These are phyloP conservation scores for Rhogogaster chlorosoma DNA, from an alignment of 2,888 invertebrate species.

Conservation along the genomic window DNA sequence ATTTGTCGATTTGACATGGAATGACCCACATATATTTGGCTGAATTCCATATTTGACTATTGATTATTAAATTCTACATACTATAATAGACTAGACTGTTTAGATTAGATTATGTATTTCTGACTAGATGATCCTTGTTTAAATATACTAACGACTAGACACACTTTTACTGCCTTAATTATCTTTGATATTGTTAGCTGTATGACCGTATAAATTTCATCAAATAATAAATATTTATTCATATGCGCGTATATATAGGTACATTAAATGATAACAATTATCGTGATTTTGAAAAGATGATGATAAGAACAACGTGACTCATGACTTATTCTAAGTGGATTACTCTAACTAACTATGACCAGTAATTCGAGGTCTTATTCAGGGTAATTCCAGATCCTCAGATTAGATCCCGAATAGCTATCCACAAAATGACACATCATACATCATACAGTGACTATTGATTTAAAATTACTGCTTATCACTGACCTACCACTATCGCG, in stretches of 20 bases:
- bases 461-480: conserved; percentile 14
- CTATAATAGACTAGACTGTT: background rate
- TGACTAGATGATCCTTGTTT: background rate
- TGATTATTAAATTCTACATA: background rate
- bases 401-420: background rate
- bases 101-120: background rate
- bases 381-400: background rate
- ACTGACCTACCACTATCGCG: conserved; percentile 49
- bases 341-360: background rate
- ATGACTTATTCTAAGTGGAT: background rate
- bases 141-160: conserved; percentile 22
- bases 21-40: background rate
- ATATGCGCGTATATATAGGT: background rate
- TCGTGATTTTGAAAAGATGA: conserved; percentile 4
- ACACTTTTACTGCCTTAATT: conserved; percentile 60
- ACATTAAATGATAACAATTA: conserved; percentile 6
- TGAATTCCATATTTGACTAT: background rate
- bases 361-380: background rate
- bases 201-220: conserved; percentile 59
- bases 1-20: too few species aligned
- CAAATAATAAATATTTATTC: background rate
- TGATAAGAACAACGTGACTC: background rate
- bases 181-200: conserved; percentile 71
- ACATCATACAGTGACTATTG: background rate
- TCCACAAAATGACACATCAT: background rate